Evolutionary conservation across 2,797 vertebrate genomes (phyloP), one percentile per base, ranked within the genome.

Genomic region (Cephalopachus bancanus): DNA sequence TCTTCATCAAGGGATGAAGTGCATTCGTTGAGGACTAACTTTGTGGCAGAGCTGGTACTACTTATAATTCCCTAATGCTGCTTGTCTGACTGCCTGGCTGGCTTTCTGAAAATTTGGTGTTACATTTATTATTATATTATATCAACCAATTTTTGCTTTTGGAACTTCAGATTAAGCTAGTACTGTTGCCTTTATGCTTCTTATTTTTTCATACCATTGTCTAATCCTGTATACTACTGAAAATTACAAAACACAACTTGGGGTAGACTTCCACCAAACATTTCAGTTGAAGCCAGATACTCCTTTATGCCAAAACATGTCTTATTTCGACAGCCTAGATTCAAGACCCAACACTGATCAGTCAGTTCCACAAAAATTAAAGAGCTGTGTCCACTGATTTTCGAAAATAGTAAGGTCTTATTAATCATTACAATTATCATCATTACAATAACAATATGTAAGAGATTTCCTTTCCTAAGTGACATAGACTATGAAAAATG

Each of bases 381-480:
- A 74, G 65, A 57, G 44, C 19, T 71, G 49, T 91, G 44, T 59
- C 62, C 30, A 88, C 17, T 7, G 62, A 93, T 67, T 89, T 83
- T 88, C 86, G 69, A 85, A 91, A 37, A 76, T 88, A 76, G 30
- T 85, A 88, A 44, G 83, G 53, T 69, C 26, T 75, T 90, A 84
- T 53, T 37, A 92, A 91, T 94, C 37, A 91, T 84, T 44, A 44
- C 44, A 87, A 94, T 90, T 44, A 86, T 64, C 7, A 78, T 53
- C 72, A 69, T 49, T 30, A 91, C 76, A 2, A 83, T 79, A 75
- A 93, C 96, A 88, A 85, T 84, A n/a, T 51, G 28, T 19, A 76
- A 75, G 93, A 44, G 44, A 44, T 44, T 44, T 44, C 44, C 83
- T 49, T 59, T 51, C 51, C 33, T 44, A 81, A 76, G 49, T 80